Evolutionary conservation across 1,140 invertebrate species (phyloP), one percentile per base, ranked within the genome.

Genomic region (Adelges cooleyi): DNA sequence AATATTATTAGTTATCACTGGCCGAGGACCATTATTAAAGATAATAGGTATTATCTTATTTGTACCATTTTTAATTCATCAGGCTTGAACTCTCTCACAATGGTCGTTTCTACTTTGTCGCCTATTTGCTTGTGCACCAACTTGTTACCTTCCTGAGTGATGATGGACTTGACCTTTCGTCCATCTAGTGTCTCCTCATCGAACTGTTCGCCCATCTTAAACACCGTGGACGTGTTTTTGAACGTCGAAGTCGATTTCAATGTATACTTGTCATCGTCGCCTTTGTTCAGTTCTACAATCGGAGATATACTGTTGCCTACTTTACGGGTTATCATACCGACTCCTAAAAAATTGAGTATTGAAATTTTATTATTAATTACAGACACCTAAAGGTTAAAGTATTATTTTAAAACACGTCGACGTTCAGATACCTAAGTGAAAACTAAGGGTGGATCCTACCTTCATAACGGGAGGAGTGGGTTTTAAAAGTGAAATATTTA

Each of bases 131-230:
- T 71, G 68, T 88, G 84, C 67, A 80, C 79, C 70, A 88, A 73
- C 69, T 82, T 87, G 75, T 86, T 84, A 17, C 83, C 83, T 9
- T 85, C 80, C 22, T 81, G 71, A 13, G 79, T 84, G 67, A 84
- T 80, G 59, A 79, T 71, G 48, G 80, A 84, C 76, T 89, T 90
- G 17, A 94, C 90, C 72, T 83, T 84, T 44, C 87, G 79, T 9
- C 89, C 90, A 73, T 94, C 90, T 17, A 86, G 79, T 8, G 90
- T 93, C 69, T 85, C 85, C 71, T 94, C 89, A 10, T 91, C 86
- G 73, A 93, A 90, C 73, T 90, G 86, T 68, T 87, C 82, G 22
- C 85, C 87, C 4, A 89, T 78, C 74, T 82, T 89, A 76, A 94
- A 95, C 68, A 80, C 84, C 46, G 88, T 81, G 65, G 84, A 79